Evolutionary conservation across 1,140 invertebrate species (phyloP).

Genomic region (Bombyx mori): DNA sequence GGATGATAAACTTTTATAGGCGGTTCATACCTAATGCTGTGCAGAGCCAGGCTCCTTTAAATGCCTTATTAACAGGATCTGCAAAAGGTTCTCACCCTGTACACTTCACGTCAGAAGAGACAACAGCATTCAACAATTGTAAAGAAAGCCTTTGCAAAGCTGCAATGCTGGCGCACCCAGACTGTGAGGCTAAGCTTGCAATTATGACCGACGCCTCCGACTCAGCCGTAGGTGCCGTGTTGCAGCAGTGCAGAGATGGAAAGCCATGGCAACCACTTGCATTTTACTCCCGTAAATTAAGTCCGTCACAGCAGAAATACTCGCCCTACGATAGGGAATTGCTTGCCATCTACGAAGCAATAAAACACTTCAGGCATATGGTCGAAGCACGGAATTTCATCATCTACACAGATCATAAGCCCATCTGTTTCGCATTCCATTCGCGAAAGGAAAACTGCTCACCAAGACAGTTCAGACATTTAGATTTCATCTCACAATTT

Average conservation of each 20-base stretch:
- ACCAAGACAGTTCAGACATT: background rate
- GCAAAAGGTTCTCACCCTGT: background rate
- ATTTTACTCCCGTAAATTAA: background rate
- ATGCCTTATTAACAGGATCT: background rate
- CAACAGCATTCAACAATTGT: background rate
- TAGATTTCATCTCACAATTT: background rate
- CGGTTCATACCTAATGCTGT: background rate
- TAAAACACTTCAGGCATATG: background rate
- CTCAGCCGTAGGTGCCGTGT: background rate
- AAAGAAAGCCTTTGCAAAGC: background rate
- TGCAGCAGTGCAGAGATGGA: background rate
- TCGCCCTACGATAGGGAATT: background rate
- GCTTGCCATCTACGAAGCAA: background rate
- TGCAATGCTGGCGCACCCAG: background rate
- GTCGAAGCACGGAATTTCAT: background rate
- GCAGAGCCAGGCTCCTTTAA: background rate
- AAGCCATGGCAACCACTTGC: background rate
- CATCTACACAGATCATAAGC: background rate
- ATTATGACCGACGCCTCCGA: background rate
- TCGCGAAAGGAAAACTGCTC: background rate
- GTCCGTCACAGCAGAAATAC: background rate
- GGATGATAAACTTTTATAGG: background rate
- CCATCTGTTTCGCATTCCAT: background rate
- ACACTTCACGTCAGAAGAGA: background rate
- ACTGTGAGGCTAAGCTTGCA: background rate